Evolutionary conservation across 1,140 invertebrate genomes (phyloP).

Genomic region (Pygmarrhopalites habei): DNA sequence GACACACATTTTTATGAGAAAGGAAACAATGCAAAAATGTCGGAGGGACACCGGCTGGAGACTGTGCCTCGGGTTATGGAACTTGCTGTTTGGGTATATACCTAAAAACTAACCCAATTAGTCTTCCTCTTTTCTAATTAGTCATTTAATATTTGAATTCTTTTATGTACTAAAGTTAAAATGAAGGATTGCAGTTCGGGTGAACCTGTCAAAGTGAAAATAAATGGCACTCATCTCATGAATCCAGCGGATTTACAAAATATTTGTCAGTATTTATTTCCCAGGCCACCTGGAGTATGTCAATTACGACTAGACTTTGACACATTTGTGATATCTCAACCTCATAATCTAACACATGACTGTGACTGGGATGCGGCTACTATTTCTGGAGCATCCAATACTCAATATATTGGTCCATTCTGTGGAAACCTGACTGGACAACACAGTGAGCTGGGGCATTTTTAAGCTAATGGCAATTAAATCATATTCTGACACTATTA

Average conservation of each 20-base stretch:
- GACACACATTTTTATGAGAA: no score
- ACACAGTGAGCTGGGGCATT: slow-evolving; percentile 18
- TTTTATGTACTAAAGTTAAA: slow-evolving; percentile 11
- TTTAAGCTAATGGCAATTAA: neutral
- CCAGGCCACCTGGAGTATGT: slow-evolving; percentile 17
- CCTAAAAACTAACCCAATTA: no score
- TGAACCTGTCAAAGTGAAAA: slow-evolving; percentile 8
- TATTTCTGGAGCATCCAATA: slow-evolving; percentile 19
- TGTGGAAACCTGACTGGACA: slow-evolving; percentile 28
- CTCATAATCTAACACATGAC: neutral
- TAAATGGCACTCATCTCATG: slow-evolving; percentile 27
- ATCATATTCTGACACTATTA: neutral
- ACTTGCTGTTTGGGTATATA: slow-evolving; percentile 12
- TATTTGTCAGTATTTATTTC: slow-evolving; percentile 12
- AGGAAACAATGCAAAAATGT: slow-evolving; percentile 3
- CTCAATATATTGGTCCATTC: slow-evolving; percentile 7
- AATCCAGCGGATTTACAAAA: neutral
- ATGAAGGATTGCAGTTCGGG: slow-evolving; percentile 15
- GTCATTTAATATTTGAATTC: neutral
- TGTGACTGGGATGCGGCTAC: slow-evolving; percentile 22
- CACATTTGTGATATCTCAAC: slow-evolving; percentile 5
- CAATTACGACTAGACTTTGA: slow-evolving; percentile 29
- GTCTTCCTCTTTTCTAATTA: no score
- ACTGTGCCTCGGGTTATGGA: slow-evolving; percentile 16
- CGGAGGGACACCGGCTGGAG: neutral